A percentile compares a stretch with the other conserved stretches of the same genome.
These are phyloP conservation scores for Sciurus niger DNA, from an alignment of 2,113 vertebrate genomes.

Conservation along the genomic window DNA sequence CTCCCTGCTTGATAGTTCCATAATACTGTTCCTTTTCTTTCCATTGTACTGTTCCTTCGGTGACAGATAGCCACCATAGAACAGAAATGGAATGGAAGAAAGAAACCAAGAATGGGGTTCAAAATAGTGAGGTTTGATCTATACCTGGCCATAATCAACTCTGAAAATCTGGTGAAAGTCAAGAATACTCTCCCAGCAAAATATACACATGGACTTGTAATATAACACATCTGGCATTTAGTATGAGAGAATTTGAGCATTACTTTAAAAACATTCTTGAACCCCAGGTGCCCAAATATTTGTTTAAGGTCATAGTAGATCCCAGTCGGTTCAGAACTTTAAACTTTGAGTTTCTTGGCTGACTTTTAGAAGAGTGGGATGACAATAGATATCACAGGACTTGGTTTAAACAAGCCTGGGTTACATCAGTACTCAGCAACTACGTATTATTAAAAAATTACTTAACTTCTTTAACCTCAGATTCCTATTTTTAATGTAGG, in stretches of 20 bases:
- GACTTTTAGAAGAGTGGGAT: neutral
- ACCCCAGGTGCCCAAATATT: neutral
- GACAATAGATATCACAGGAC: neutral
- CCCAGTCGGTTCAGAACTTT: neutral
- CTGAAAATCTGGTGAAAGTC: neutral
- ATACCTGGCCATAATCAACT: neutral
- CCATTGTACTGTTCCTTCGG: neutral
- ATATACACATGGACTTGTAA: neutral
- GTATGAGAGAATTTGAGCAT: neutral
- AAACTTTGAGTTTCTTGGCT: neutral
- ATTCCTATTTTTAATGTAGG: conserved; percentile 19
- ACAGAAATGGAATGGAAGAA: neutral
- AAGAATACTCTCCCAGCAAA: conserved; percentile 33
- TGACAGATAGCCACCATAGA: neutral
- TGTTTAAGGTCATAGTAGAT: neutral
- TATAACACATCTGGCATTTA: neutral
- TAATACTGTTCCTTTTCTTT: neutral
- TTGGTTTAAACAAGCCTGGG: neutral
- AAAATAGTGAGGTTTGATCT: neutral
- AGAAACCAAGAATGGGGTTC: neutral
- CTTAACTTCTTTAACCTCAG: neutral
- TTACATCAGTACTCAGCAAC: neutral
- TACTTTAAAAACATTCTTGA: conserved; percentile 4
- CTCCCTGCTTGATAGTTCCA: neutral
- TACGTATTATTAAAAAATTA: conserved; percentile 14